Evolutionary conservation across 2,113 vertebrate species (phyloP).

Genomic region (Eublepharis macularius): DNA sequence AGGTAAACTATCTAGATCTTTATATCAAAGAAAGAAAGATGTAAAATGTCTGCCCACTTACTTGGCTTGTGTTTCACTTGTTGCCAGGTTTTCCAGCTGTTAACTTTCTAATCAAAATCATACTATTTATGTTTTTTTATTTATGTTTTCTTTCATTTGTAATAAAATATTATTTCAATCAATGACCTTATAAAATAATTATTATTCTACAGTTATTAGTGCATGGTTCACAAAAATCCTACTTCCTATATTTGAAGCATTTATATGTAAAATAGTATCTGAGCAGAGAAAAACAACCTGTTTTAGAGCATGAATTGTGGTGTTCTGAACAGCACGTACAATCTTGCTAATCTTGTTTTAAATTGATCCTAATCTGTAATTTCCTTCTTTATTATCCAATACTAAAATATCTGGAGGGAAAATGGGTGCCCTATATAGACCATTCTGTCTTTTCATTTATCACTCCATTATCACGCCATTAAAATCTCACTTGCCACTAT

Average conservation of each 20-base stretch:
- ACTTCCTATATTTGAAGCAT: neutral
- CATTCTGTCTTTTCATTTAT: slow-evolving; percentile 2
- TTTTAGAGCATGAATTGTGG: neutral
- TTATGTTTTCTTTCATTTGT: too few species aligned
- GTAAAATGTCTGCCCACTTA: too few species aligned
- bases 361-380: neutral
- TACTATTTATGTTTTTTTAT: too few species aligned
- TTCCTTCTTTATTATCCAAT: neutral
- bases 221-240: neutral
- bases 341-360: neutral
- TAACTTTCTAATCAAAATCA: too few species aligned
- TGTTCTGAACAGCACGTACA: neutral
- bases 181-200: neutral
- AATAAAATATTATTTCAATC: neutral
- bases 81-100: too few species aligned
- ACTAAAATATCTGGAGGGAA: neutral
- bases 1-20: too few species aligned
- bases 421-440: neutral
- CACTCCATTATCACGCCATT: neutral
- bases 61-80: too few species aligned
- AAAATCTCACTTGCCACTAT: neutral
- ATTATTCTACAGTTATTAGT: neutral
- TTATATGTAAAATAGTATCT: neutral
- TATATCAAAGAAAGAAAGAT: too few species aligned
- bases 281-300: neutral